These are phyloP conservation scores for Poeciliopsis occidentalis DNA, from an alignment of 2,113 vertebrate genomes.

Conservation along the genomic window DNA sequence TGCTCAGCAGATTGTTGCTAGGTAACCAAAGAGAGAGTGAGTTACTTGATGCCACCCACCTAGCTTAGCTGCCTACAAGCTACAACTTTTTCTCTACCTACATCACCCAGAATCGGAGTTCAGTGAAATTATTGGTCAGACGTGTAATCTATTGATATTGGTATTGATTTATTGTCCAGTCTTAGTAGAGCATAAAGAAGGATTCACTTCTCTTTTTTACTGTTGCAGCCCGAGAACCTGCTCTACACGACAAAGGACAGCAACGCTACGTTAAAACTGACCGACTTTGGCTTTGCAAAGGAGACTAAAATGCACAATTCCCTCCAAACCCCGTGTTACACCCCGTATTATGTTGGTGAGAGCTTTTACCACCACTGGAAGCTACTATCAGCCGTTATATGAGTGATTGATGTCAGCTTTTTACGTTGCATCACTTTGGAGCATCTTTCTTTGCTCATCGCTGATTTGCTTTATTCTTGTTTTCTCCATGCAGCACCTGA, in stretches of 20 bases:
- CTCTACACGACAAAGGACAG: conserved; percentile 90
- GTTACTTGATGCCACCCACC: too few species aligned
- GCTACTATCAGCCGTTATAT: neutral
- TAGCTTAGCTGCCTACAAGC: too few species aligned
- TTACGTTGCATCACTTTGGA: conserved; percentile 5
- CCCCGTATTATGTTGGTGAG: conserved; percentile 75
- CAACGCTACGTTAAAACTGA: conserved; percentile 88
- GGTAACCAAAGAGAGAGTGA: too few species aligned
- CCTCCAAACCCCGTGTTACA: conserved; percentile 74
- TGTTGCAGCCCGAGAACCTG: conserved; percentile 87
- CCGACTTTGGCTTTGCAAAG: conserved; percentile 95
- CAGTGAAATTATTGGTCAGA: too few species aligned
- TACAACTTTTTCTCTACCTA: too few species aligned
- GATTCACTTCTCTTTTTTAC: neutral
- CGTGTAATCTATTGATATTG: too few species aligned
- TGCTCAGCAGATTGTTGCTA: too few species aligned
- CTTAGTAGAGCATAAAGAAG: neutral
- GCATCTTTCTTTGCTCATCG: conserved; percentile 7
- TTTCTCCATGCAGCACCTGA: conserved; percentile 86
- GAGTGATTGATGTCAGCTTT: neutral
- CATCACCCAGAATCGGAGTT: too few species aligned
- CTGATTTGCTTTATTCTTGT: conserved; percentile 9
- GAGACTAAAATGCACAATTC: conserved; percentile 87
- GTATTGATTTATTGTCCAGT: too few species aligned
- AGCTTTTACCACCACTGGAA: neutral